Percentiles rank a stretch among this genome's conserved stretches.
These are phyloP conservation scores for Pammene aurita DNA, from an alignment of 2,888 invertebrate genomes.

Conservation along the genomic window DNA sequence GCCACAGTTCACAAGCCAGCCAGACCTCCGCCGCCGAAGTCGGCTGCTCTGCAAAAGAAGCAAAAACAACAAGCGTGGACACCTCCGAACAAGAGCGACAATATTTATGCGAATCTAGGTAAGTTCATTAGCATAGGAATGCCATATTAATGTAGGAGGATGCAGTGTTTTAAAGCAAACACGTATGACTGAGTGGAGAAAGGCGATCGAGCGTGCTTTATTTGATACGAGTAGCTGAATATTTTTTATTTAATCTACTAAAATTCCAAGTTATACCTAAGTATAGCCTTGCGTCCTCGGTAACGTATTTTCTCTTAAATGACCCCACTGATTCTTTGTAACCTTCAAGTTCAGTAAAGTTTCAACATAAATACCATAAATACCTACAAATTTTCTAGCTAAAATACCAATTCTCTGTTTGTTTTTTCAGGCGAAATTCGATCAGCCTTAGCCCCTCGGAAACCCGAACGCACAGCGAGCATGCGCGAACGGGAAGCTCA, in stretches of 20 bases:
- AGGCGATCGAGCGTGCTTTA: conserved; percentile 13
- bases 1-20: conserved; percentile 85
- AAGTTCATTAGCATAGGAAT: conserved; percentile 51
- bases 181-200: conserved; percentile 7
- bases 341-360: no score
- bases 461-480: conserved; percentile 93
- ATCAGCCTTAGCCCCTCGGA: conserved; percentile 90
- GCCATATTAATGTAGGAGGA: conserved; percentile 12
- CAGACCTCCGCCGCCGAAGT: conserved; percentile 89
- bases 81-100: conserved; percentile 73
- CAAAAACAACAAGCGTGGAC: conserved; percentile 81
- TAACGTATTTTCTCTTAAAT: no score
- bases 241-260: neutral
- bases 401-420: neutral
- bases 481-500: conserved; percentile 91
- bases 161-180: conserved; percentile 1
- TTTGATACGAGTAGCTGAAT: neutral
- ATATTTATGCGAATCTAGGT: conserved; percentile 92
- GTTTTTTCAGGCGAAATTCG: conserved; percentile 88
- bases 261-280: no score
- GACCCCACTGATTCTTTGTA: no score
- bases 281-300: no score
- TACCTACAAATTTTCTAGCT: no score
- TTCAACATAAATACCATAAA: no score
- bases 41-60: conserved; percentile 84